Evolutionary conservation across 1,140 invertebrate species (phyloP), one percentile per base, ranked within the genome.

Genomic region (Drosophila pachea): DNA sequence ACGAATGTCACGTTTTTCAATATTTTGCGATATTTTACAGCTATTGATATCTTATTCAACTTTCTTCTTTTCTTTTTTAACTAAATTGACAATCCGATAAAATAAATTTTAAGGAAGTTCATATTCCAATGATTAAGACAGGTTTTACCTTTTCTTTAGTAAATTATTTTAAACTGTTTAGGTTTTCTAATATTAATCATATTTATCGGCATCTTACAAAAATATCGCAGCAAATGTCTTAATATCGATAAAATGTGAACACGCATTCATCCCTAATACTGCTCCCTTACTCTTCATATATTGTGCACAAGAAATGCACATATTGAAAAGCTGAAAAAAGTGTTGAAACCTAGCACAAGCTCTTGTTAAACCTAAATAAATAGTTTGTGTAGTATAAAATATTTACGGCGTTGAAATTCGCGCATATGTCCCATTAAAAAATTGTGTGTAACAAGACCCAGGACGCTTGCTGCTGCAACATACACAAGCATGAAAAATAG

Each of bases 391-490:
- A 53, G 42, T 58, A 35, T 56, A 29, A 48, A 71, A 55, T 49
- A 45, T 65, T 54, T 12, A 59, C 42, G 63, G 43, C 32, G 29
- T 55, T 32, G 31, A 36, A 52, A 31, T 16, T 16, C 42, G 50
- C 48, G 50, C 40, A 52, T 38, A 64, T 49, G 36, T 56, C 36
- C 63, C 68, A 71, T 67, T 67, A 67, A 55, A 29, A 71, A 61
- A 71, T 67, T 71, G 33, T 60, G 67, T 54, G 63, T 36, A 55
- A 55, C 50, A 43, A 35, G 63, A 56, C 67, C 43, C 55, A 54
- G 68, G 68, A 59, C 67, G 67, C 67, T 29, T 68, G 58, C 65
- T 54, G 38, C 67, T 70, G 68, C 68, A 66, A 64, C 68, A 66
- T 60, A 66, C 55, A 70, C 49, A 56, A 64, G 35, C 49, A 50